Base-by-base conservation (phyloP, 2,888 invertebrate genomes). In the Rotaria socialis region DNA sequence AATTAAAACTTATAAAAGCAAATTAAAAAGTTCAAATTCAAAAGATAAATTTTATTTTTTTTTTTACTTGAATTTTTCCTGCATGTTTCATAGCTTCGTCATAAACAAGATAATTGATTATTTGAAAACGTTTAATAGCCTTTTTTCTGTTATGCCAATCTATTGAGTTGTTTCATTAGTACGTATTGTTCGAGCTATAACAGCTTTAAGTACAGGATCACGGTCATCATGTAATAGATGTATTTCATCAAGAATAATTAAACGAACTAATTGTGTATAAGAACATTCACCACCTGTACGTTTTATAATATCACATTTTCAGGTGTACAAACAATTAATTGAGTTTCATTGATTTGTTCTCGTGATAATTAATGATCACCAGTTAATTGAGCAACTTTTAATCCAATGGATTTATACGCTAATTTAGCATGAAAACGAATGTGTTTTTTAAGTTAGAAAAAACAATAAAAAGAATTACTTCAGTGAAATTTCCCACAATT, bases 281-380 rank as follows among this genome's bases (percentile, higher is more conserved):
- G 97, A 96, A 87, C 97, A 94, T 90, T 99, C 99, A 0, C 98
- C 98, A 55, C 97, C 97, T 92, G 97, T 98, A 87, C 98, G 93
- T 0, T 97, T 99, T 87, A 98, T 96, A 88, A 99, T 96, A 90
- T 98, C 98, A 97, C 98, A 99, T 90, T 99, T 99, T 99, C 99
- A 0, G 99, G 99, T 0, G 99, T 99, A 90, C 99, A 99, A 0
- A 99, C 98, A 88, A 98, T 97, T 10, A 97, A 93, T 91, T 99
- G 99, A 0, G 99, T 97, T 0, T 95, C 96, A 86, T 95, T 95
- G 86, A 99, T 97, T 93, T 99, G 98, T 90, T 99, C 99, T 85
- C 96, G 93, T 0, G 95, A 96, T 88, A 99, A 92, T 90, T 99
- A 98, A 91, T 97, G 96, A 92, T 99, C 99, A 19, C 99, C 99